Conservation (phyloP, 2,113 vertebrate genomes). For the Salvelinus namaycush region DNA sequence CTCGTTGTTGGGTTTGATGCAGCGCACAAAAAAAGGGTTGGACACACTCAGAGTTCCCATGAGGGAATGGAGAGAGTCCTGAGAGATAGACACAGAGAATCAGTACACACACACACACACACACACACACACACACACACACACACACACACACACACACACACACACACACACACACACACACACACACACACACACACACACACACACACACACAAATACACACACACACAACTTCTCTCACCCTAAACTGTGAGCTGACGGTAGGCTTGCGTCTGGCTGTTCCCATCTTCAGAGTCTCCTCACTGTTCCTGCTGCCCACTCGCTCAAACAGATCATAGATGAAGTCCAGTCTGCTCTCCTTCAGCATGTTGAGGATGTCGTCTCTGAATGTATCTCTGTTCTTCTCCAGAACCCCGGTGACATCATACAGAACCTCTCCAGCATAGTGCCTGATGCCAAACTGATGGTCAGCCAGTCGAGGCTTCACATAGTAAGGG, state of each 20-base stretch:
- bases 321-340: constrained; percentile 92
- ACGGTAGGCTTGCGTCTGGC: constrained; percentile 89
- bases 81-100: constrained; percentile 18
- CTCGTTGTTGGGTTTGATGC: constrained; percentile 90
- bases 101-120: neutral
- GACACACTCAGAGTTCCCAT: constrained; percentile 89
- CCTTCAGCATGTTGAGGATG: constrained; percentile 89
- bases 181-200: neutral
- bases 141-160: neutral
- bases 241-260: constrained; percentile 93
- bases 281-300: constrained; percentile 89
- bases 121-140: neutral
- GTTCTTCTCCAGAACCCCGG: constrained; percentile 90
- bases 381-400: constrained; percentile 92
- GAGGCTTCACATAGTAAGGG: constrained; percentile 88
- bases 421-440: constrained; percentile 87
- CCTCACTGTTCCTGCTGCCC: constrained; percentile 84
- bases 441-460: constrained; percentile 92
- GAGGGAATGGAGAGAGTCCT: constrained; percentile 90
- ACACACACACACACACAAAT: neutral
- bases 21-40: constrained; percentile 93
- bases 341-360: constrained; percentile 93
- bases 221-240: constrained; percentile 24
- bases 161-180: neutral
- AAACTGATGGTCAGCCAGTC: constrained; percentile 89